phyloP scores from a whole-genome alignment of 1,140 invertebrate genomes.

The Nomia melanderi region DNA sequence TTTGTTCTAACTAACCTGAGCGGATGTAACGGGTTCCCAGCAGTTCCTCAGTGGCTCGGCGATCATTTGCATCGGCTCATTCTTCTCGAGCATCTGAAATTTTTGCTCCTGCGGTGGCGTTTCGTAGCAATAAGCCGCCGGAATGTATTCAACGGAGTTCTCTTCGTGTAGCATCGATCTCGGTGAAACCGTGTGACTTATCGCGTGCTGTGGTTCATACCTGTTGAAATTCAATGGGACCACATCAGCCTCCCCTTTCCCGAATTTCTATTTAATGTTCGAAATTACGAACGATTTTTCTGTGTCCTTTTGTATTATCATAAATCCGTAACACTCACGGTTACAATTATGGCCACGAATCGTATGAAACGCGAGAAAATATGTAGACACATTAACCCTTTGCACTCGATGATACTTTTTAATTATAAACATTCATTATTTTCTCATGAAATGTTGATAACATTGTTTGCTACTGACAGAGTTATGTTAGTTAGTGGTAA shows the following conservation, averaged over 20 bases:
- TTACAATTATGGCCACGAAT: not conserved
- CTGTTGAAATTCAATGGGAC: slow-evolving; percentile 47
- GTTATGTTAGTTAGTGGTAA: too few species aligned
- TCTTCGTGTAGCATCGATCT: slow-evolving; percentile 74
- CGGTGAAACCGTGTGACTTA: slow-evolving; percentile 68
- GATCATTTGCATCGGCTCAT: slow-evolving; percentile 60
- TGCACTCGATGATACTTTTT: too few species aligned
- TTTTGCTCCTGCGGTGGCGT: slow-evolving; percentile 75
- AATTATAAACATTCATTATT: too few species aligned
- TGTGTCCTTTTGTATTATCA: not conserved
- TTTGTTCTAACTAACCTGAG: slow-evolving; percentile 65
- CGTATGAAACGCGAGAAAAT: not conserved
- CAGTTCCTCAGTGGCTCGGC: slow-evolving; percentile 63
- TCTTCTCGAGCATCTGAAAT: slow-evolving; percentile 68
- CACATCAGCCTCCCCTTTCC: not conserved
- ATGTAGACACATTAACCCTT: too few species aligned
- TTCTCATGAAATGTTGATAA: too few species aligned
- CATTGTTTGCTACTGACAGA: too few species aligned
- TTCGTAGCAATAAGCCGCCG: slow-evolving; percentile 74
- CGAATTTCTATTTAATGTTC: not conserved
- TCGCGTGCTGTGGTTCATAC: slow-evolving; percentile 67
- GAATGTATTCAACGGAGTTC: slow-evolving; percentile 75
- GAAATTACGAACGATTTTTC: not conserved
- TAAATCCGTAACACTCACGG: not conserved
- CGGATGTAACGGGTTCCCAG: slow-evolving; percentile 72